These are phyloP conservation scores for Eulacestoma nigropectus DNA, from an alignment of 2,113 vertebrate genomes.

Conservation along the genomic window DNA sequence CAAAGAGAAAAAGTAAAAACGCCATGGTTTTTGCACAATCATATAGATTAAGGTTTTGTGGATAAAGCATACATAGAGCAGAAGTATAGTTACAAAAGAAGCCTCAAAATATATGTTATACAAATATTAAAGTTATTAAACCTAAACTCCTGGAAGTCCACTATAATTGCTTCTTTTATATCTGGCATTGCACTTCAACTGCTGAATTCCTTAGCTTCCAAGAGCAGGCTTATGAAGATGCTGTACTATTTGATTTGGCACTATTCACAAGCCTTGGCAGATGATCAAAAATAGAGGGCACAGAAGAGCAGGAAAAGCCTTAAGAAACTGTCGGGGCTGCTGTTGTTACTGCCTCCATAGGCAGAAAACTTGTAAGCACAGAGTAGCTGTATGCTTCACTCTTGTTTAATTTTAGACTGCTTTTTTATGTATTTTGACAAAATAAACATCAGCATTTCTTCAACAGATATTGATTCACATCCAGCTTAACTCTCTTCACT, in stretches of 20 bases:
- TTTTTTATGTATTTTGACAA: background rate
- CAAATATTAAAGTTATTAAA: constrained; percentile 32
- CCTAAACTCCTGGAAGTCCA: constrained; percentile 38
- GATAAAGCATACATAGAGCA: background rate
- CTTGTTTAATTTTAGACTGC: background rate
- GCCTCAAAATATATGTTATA: background rate
- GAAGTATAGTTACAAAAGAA: background rate
- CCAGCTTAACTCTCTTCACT: background rate
- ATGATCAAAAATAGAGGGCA: constrained; percentile 73
- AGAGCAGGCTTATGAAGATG: constrained; percentile 59
- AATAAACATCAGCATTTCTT: background rate
- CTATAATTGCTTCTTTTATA: constrained; percentile 51
- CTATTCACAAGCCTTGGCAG: constrained; percentile 62
- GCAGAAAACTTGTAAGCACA: constrained; percentile 42
- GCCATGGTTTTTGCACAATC: background rate
- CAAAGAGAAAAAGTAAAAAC: background rate
- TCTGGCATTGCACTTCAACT: constrained; percentile 31
- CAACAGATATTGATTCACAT: background rate
- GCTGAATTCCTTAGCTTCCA: constrained; percentile 66
- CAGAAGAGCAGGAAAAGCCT: constrained; percentile 68
- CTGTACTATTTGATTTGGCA: constrained; percentile 76
- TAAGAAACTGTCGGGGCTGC: constrained; percentile 68
- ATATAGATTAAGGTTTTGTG: background rate
- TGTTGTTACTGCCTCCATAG: constrained; percentile 38
- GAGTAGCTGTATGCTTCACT: background rate